A percentile compares a stretch with the other conserved stretches of the same genome.
These are phyloP conservation scores for Pemphigus obesinymphae DNA, from an alignment of 1,140 invertebrate genomes.

Conservation along the genomic window DNA sequence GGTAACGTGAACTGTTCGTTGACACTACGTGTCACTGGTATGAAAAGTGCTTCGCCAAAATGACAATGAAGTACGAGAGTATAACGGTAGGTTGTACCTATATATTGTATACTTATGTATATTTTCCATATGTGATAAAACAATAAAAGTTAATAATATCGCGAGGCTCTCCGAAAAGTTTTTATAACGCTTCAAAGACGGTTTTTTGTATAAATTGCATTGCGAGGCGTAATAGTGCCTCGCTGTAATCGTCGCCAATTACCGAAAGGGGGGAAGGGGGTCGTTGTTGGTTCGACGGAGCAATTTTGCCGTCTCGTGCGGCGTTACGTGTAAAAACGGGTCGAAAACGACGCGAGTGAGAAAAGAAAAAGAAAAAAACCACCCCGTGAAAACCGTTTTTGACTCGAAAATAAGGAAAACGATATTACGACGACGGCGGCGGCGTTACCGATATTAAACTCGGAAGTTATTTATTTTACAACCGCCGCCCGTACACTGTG, in stretches of 20 bases:
- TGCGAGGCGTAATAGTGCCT: neutral
- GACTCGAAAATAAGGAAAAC: slow-evolving; percentile 6
- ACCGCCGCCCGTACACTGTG: neutral
- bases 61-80: no score
- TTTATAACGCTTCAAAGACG: no score
- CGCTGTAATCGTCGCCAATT: slow-evolving; percentile 17
- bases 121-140: no score
- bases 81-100: no score
- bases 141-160: no score
- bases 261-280: no score
- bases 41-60: no score
- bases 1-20: no score
- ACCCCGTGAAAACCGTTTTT: neutral
- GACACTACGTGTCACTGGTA: no score
- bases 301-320: neutral
- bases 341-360: neutral
- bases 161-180: no score
- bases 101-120: no score
- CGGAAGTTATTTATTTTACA: slow-evolving; percentile 31
- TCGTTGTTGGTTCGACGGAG: neutral
- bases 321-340: neutral
- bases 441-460: slow-evolving; percentile 30
- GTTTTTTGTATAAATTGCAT: neutral
- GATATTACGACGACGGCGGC: neutral
- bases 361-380: neutral